Evolutionary conservation across 2,113 vertebrate species (phyloP), one percentile per base, ranked within the genome.

Genomic region (Anolis carolinensis): DNA sequence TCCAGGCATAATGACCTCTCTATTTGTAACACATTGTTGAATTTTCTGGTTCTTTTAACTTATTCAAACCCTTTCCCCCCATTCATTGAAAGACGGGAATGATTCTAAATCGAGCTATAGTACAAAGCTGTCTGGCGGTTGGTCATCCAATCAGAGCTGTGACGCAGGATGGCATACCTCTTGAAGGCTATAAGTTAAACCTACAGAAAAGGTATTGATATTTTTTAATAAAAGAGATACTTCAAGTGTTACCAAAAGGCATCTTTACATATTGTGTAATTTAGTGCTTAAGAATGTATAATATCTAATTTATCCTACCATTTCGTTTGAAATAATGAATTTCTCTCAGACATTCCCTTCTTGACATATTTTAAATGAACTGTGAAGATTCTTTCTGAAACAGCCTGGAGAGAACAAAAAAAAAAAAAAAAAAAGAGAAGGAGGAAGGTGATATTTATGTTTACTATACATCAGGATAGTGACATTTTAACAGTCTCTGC

Each of bases 11-110:
- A 96, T 97, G 96, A 97, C 96, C 96, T 94, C 94, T 94, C 94
- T 93, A 95, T 96, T 96, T 96, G 95, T 96, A 95, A 97, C 96
- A 96, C 95, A 94, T 96, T 97, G 96, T 96, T 97, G 96, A 94
- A 96, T 97, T 96, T 97, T 97, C 95, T 97, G 96, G 96, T 97
- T 97, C 96, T 96, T 97, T 97, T 96, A 96, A 96, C 97, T 95
- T 96, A 96, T 96, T 96, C 94, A 95, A 95, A 91, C 92, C 90
- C 80, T 88, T 91, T 92, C 77, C 39, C 92, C 88, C 89, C 92
- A 92, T 94, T 94, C 93, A 95, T 52, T 70, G 91, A 92, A 88
- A 95, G 94, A 81, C 93, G 93, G 96, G 95, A 90, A 92, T 93
- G 94, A 93, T 94, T 92, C 89, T 94, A 88, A 95, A 92, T 92